Evolutionary conservation across 2,797 vertebrate species (phyloP).

Genomic region (Takifugu ocellatus): DNA sequence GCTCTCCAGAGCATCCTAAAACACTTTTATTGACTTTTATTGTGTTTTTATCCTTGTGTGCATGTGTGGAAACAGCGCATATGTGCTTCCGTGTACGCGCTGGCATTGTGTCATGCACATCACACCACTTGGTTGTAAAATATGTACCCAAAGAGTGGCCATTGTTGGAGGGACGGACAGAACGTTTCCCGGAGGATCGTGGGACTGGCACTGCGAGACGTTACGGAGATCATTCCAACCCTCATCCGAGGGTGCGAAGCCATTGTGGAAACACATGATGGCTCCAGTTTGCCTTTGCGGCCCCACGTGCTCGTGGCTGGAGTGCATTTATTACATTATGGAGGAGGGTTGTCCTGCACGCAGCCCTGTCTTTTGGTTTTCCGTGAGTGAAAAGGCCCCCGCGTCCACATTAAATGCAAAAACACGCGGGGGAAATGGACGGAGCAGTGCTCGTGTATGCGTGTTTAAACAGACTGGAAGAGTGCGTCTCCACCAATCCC

Average conservation of each 20-base stretch:
- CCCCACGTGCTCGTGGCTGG: conserved; percentile 35
- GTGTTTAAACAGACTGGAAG: too few species aligned
- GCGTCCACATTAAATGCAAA: conserved; percentile 3
- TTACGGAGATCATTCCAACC: conserved; percentile 50
- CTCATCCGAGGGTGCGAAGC: conserved; percentile 47
- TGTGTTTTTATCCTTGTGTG: conserved; percentile 48
- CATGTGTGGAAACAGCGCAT: conserved; percentile 28
- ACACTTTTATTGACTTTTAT: conserved; percentile 73
- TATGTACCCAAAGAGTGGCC: conserved; percentile 51
- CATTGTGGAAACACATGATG: conserved; percentile 60
- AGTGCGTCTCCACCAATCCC: conserved; percentile 26
- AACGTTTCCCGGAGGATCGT: conserved; percentile 58
- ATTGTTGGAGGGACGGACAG: conserved; percentile 55
- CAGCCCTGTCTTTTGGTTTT: conserved; percentile 22
- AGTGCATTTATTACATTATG: conserved; percentile 37
- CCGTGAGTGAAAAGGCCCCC: conserved; percentile 3
- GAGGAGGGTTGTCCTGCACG: conserved; percentile 22
- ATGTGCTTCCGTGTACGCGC: conserved; percentile 42
- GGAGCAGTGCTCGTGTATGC: too few species aligned
- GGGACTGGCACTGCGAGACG: conserved; percentile 51
- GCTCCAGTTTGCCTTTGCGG: conserved; percentile 52
- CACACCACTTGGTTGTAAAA: conserved; percentile 66
- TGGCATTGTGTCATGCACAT: conserved; percentile 60
- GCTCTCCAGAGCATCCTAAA: conserved; percentile 74
- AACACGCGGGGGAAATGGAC: too few species aligned